Evolutionary conservation across 2,113 vertebrate genomes (phyloP), one percentile per base, ranked within the genome.

Genomic region (Sinosuthora webbiana): DNA sequence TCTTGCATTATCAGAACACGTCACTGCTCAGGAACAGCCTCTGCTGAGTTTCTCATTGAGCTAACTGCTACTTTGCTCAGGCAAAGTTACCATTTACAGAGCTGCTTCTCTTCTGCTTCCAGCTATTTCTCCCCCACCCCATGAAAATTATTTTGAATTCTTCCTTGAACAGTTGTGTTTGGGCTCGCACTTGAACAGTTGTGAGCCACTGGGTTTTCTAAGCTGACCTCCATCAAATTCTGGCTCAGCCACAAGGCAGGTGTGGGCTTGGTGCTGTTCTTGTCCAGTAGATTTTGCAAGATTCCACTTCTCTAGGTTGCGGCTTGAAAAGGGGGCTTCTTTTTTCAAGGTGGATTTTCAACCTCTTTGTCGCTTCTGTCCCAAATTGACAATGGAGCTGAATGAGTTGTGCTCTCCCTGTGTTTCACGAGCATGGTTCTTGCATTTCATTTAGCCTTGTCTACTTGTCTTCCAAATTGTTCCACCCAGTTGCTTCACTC

Each of bases 1-100:
- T 60, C 83, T 86, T 2, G 0, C 47, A 8, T 42, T 70, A 44
- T 33, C 6, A 8, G 52, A 77, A 37, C 25, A 1, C 0, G 0
- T 33, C 7, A 4, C 35, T 89, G 60, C 27, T 52, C 55, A 63
- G 55, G 52, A 83, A 15, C 52, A 64, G 88, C 56, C 44, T 74
- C 75, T 80, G 39, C 19, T 63, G 52, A 37, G 52, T 52, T 94
- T 70, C 59, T 69, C 30, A 21, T 7, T 63, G 39, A 92, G 52
- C 35, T 67, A 49, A 44, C 3, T 74, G 44, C 52, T 73, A 42
- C 62, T 86, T 91, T 74, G 39, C 71, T 87, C 28, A 60, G 20
- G 16, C 30, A 47, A 60, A 60, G 23, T 14, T 33, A 60, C 12
- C 35, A 24, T 45, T 73, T 35, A 65, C 6, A 59, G 39, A 89